Evolutionary conservation across 2,888 invertebrate genomes (phyloP).

Genomic region (Drosophila limbata): DNA sequence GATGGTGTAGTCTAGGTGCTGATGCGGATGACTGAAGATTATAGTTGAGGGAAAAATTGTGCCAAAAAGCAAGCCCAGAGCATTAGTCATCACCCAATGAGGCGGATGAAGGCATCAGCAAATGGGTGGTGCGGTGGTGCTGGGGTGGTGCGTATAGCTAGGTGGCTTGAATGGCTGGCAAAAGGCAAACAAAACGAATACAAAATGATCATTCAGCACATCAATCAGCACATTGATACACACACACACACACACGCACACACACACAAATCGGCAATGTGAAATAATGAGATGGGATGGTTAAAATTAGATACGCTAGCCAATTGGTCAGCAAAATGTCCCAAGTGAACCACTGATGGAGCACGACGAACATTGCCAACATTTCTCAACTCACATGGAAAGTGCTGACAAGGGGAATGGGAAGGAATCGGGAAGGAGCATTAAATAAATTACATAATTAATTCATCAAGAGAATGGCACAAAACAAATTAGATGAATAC

Average conservation of each 20-base stretch:
- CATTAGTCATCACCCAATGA: slow-evolving; percentile 62
- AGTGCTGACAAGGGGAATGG: neutral
- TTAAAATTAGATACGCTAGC: slow-evolving; percentile 49
- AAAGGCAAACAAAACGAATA: slow-evolving; percentile 63
- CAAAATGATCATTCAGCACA: slow-evolving; percentile 78
- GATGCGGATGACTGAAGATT: slow-evolving; percentile 68
- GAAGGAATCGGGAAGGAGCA: neutral
- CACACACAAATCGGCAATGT: neutral
- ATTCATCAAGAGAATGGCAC: slow-evolving; percentile 42
- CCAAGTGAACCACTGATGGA: slow-evolving; percentile 37
- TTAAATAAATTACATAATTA: slow-evolving; percentile 71
- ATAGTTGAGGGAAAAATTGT: slow-evolving; percentile 65
- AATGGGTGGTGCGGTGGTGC: neutral
- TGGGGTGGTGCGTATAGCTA: neutral
- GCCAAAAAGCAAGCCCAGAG: slow-evolving; percentile 69
- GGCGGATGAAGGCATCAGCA: slow-evolving; percentile 11
- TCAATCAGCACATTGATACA: slow-evolving; percentile 72
- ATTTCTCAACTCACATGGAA: neutral
- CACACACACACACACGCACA: slow-evolving; percentile 24
- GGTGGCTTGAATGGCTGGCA: slow-evolving; percentile 40
- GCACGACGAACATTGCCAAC: slow-evolving; percentile 5
- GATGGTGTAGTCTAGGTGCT: slow-evolving; percentile 37
- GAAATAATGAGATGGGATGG: slow-evolving; percentile 37
- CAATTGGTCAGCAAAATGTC: slow-evolving; percentile 50
- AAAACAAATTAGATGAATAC: neutral